Conservation (phyloP, 2,797 vertebrate genomes). For the Bradypodion ventrale region DNA sequence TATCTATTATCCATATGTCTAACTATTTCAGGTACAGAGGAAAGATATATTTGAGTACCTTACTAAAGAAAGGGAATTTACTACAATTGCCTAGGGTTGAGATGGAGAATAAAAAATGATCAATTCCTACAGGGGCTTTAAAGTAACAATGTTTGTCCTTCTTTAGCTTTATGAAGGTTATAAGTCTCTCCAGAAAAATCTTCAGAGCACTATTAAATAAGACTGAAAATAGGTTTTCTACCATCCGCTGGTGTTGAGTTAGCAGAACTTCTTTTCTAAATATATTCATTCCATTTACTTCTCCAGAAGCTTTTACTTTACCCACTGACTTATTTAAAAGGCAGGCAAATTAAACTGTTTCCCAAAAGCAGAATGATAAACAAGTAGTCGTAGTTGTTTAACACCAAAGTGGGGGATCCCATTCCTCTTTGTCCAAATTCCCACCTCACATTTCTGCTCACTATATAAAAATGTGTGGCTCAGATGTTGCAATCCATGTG, state of each 20-base stretch:
- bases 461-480: too few species aligned
- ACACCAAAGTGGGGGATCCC: too few species aligned
- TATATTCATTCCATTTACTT: conserved; percentile 49
- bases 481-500: too few species aligned
- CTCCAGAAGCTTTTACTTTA: conserved; percentile 31
- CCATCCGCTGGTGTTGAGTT: conserved; percentile 38
- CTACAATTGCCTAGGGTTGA: conserved; percentile 48
- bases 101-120: conserved; percentile 57
- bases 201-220: conserved; percentile 51
- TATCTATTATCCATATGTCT: conserved; percentile 14
- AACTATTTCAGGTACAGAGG: conserved; percentile 36
- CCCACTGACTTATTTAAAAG: conserved; percentile 37
- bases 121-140: conserved; percentile 59
- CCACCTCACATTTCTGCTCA: too few species aligned
- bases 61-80: conserved; percentile 61
- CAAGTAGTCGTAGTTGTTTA: not conserved
- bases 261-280: conserved; percentile 53
- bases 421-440: too few species aligned
- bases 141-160: conserved; percentile 58
- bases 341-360: not conserved
- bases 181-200: conserved; percentile 63
- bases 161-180: conserved; percentile 56
- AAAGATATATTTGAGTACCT: conserved; percentile 55
- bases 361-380: conserved; percentile 17
- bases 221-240: conserved; percentile 54